A percentile compares a stretch with the other conserved stretches of the same genome.
These are phyloP conservation scores for Urocitellus parryii DNA, from an alignment of 2,113 vertebrate species.

Conservation along the genomic window DNA sequence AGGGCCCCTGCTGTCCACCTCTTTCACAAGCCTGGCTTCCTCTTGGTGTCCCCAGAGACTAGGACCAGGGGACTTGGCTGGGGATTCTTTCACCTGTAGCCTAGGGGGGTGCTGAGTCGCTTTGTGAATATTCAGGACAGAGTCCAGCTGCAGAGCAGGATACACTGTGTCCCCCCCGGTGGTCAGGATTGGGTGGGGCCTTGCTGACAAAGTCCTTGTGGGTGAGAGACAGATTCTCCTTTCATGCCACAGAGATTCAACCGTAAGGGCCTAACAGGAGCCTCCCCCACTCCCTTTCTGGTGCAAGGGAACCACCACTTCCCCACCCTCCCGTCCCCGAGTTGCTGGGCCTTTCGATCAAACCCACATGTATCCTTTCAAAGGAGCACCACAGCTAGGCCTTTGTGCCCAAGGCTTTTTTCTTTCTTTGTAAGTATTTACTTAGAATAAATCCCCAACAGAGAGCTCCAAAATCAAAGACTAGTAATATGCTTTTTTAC, in stretches of 20 bases:
- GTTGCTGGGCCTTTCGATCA: not conserved
- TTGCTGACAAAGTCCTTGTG: not conserved
- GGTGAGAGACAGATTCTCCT: not conserved
- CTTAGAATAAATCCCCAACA: not conserved
- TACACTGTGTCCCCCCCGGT: not conserved
- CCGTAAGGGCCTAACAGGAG: rapidly evolving
- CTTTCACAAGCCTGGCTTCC: not conserved
- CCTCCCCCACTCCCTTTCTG: not conserved
- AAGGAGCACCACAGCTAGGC: rapidly evolving
- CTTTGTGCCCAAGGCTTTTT: not conserved
- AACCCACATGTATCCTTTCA: rapidly evolving
- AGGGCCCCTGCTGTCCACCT: not conserved
- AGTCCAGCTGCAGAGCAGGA: not conserved
- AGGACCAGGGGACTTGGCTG: not conserved
- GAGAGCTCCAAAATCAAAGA: not conserved
- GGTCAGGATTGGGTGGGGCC: not conserved
- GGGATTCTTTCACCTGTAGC: not conserved
- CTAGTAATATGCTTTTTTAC: not conserved
- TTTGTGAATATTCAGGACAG: not conserved
- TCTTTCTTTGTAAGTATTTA: not conserved
- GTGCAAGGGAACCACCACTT: too few relatives aligned
- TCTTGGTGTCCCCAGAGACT: not conserved
- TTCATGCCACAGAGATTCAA: not conserved
- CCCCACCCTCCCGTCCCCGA: too few relatives aligned
- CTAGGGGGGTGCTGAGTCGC: not conserved